phyloP scores from a whole-genome alignment of 2,797 vertebrate genomes.

The Erethizon dorsatum region DNA sequence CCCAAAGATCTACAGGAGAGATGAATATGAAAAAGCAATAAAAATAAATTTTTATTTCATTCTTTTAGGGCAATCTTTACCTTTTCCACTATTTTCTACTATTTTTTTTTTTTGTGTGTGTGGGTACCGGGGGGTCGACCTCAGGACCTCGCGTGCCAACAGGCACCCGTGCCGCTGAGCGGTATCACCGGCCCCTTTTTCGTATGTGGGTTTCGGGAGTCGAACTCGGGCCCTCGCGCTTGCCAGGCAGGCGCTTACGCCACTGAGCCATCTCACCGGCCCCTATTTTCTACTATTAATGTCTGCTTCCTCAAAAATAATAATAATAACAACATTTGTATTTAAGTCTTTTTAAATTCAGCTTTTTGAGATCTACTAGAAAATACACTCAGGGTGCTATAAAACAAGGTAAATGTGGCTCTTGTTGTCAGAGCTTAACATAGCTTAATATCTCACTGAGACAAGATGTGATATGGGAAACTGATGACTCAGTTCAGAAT shows the following conservation, averaged over 20 bases:
- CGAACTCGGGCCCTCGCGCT: too few species aligned
- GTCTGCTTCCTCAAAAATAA: background rate
- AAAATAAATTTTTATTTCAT: slow-evolving; percentile 44
- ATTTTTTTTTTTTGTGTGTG: too few species aligned
- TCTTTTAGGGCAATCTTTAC: background rate
- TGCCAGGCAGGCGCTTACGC: too few species aligned
- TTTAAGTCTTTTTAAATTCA: background rate
- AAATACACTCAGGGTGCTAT: background rate
- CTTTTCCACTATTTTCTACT: slow-evolving; percentile 53
- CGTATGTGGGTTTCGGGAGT: too few species aligned
- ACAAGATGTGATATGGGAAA: background rate
- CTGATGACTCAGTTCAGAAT: slow-evolving; percentile 52
- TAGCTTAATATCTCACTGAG: slow-evolving; percentile 3
- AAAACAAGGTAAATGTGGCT: background rate
- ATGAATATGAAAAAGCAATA: slow-evolving; percentile 60
- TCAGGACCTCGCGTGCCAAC: too few species aligned
- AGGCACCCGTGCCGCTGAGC: too few species aligned
- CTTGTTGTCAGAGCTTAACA: background rate
- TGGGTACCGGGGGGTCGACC: too few species aligned
- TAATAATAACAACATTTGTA: background rate
- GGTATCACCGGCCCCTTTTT: too few species aligned
- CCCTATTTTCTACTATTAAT: slow-evolving; percentile 58
- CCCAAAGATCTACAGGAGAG: slow-evolving; percentile 91
- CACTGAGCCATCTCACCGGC: too few species aligned
- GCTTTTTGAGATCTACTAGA: slow-evolving; percentile 25